Conservation (phyloP, 2,797 vertebrate species). For the Xenentodon cancila region DNA sequence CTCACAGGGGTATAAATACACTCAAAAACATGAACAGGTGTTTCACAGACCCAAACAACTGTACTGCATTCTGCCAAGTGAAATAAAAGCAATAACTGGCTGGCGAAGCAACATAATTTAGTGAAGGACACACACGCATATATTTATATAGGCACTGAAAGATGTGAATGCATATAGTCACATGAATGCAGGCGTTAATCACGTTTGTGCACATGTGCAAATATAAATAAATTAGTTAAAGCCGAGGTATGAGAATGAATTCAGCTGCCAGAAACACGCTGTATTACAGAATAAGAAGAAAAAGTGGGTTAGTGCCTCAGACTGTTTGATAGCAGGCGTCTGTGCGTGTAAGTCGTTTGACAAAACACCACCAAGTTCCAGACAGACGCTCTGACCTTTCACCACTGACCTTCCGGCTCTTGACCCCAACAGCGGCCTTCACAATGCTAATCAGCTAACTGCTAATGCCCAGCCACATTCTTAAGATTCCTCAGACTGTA, state of each 20-base stretch:
- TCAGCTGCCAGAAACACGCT: conserved; percentile 6
- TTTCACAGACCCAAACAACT: conserved; percentile 71
- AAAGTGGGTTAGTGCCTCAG: background rate
- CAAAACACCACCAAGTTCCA: conserved; percentile 48
- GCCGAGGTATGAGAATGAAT: conserved; percentile 17
- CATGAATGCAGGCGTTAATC: conserved; percentile 22
- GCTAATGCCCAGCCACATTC: conserved; percentile 70
- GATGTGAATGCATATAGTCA: conserved; percentile 32
- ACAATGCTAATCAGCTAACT: conserved; percentile 71
- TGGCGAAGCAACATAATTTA: conserved; percentile 78
- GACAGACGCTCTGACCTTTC: conserved; percentile 69
- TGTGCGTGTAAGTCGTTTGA: background rate
- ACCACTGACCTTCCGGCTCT: conserved; percentile 63
- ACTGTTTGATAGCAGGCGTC: background rate
- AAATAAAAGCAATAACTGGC: conserved; percentile 64
- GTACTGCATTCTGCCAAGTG: conserved; percentile 49
- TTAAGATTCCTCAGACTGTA: conserved; percentile 55
- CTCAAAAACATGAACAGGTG: conserved; percentile 42
- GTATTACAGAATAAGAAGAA: no score
- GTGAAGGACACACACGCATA: conserved; percentile 28
- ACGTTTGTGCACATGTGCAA: background rate
- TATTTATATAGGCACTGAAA: conserved; percentile 13
- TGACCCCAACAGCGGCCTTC: conserved; percentile 56
- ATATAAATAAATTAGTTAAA: conserved; percentile 16
- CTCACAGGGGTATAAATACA: conserved; percentile 25